These are phyloP conservation scores for Vespertilio murinus DNA, from an alignment of 2,797 vertebrate species.

Conservation along the genomic window DNA sequence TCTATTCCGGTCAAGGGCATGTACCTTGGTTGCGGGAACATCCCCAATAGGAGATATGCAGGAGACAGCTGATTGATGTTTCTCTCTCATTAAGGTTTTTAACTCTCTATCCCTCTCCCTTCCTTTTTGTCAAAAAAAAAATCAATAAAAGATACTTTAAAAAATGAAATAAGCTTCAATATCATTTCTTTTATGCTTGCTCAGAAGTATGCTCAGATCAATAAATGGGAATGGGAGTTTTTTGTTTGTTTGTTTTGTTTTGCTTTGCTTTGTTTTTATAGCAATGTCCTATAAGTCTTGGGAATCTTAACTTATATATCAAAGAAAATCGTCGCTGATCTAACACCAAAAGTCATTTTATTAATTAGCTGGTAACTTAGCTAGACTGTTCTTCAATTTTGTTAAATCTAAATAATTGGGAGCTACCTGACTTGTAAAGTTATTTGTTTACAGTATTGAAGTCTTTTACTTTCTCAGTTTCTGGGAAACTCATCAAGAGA, in stretches of 20 bases:
- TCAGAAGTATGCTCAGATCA: not conserved
- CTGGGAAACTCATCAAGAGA: not conserved
- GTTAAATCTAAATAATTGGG: not conserved
- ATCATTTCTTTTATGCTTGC: not conserved
- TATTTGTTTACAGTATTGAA: not conserved
- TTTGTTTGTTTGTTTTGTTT: not conserved
- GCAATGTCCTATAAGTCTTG: not conserved
- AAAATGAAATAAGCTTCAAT: not conserved
- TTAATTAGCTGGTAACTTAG: not conserved
- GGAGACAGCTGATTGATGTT: too few relatives aligned
- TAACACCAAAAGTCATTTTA: not conserved
- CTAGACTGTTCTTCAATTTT: not conserved
- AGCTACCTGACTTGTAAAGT: not conserved
- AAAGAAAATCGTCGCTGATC: not conserved
- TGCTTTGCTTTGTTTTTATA: not conserved
- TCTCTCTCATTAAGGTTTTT: too few relatives aligned
- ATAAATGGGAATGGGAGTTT: not conserved
- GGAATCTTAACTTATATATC: not conserved
- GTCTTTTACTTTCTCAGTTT: slow-evolving; percentile 9
- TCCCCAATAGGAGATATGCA: too few relatives aligned
- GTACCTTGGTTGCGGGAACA: too few relatives aligned
- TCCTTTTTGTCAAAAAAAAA: too few relatives aligned
- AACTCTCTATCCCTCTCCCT: too few relatives aligned
- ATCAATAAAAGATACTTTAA: not conserved
- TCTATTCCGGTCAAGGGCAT: too few relatives aligned